These are phyloP conservation scores for Agrotis segetum DNA, from an alignment of 2,888 invertebrate genomes.

Conservation along the genomic window DNA sequence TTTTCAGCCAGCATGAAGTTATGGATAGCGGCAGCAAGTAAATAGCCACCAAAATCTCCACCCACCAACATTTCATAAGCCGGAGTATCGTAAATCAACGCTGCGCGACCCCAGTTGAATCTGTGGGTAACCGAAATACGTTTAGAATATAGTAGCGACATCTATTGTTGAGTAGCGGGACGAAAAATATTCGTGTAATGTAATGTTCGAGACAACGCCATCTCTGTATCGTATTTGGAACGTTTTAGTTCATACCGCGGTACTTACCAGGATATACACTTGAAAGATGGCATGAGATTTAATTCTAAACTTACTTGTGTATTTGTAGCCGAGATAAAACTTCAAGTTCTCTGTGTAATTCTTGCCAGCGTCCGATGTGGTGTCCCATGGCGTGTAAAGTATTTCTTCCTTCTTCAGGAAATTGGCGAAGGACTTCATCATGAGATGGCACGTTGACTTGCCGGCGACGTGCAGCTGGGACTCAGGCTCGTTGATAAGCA, in stretches of 20 bases:
- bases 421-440: constrained; percentile 94
- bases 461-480: constrained; percentile 93
- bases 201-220: constrained; percentile 26
- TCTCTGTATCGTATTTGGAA: constrained; percentile 7
- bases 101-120: constrained; percentile 93
- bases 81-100: constrained; percentile 94
- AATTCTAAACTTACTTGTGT: constrained; percentile 92
- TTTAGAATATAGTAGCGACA: constrained; percentile 65
- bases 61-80: constrained; percentile 93
- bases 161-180: constrained; percentile 71
- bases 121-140: constrained; percentile 82
- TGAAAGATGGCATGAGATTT: constrained; percentile 58
- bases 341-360: constrained; percentile 92
- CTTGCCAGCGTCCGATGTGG: constrained; percentile 89
- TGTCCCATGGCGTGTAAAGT: constrained; percentile 91
- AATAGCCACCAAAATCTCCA: constrained; percentile 93
- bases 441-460: constrained; percentile 93
- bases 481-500: constrained; percentile 94
- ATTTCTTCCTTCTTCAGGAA: constrained; percentile 86
- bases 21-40: constrained; percentile 94
- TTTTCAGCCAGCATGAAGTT: constrained; percentile 86
- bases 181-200: constrained; percentile 11
- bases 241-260: not conserved
- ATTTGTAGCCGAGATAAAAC: constrained; percentile 92
- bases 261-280: constrained; percentile 32